A percentile compares a stretch with the other conserved stretches of the same genome.
These are phyloP conservation scores for Myotis davidii DNA, from an alignment of 2,113 vertebrate species.

Conservation along the genomic window DNA sequence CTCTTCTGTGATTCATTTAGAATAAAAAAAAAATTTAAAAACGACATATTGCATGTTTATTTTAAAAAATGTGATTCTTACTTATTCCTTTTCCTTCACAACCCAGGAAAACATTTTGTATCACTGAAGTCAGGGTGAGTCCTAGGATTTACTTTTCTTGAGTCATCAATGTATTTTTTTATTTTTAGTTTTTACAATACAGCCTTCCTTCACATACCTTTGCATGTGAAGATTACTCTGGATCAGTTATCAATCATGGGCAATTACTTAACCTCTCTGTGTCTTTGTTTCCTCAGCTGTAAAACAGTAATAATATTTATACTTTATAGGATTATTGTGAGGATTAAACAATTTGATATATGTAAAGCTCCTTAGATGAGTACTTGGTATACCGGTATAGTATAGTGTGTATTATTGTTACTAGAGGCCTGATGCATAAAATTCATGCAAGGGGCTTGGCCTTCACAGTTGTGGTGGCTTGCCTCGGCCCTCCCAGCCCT, in stretches of 20 bases:
- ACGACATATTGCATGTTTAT: not conserved
- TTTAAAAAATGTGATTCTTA: not conserved
- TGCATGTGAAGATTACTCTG: not conserved
- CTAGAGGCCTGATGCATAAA: too few relatives aligned
- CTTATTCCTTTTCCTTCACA: not conserved
- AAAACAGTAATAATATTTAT: constrained; percentile 5
- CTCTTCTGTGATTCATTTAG: constrained; percentile 35
- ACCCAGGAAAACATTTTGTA: not conserved
- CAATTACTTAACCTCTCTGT: not conserved
- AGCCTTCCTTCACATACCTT: not conserved
- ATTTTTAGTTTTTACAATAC: not conserved
- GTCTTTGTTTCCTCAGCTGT: constrained; percentile 26
- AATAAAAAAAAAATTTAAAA: not conserved
- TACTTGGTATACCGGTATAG: not conserved
- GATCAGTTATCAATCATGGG: not conserved
- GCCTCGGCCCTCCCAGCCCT: too few relatives aligned
- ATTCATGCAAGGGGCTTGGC: too few relatives aligned
- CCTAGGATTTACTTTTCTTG: not conserved
- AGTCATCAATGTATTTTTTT: not conserved
- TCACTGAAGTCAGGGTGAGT: not conserved
- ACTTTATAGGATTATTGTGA: constrained; percentile 22
- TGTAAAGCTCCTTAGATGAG: not conserved
- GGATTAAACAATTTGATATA: not conserved
- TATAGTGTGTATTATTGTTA: not conserved
- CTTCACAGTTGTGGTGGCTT: too few relatives aligned